Evolutionary conservation across 2,888 invertebrate genomes (phyloP), one percentile per base, ranked within the genome.

Genomic region (Merodon equestris): DNA sequence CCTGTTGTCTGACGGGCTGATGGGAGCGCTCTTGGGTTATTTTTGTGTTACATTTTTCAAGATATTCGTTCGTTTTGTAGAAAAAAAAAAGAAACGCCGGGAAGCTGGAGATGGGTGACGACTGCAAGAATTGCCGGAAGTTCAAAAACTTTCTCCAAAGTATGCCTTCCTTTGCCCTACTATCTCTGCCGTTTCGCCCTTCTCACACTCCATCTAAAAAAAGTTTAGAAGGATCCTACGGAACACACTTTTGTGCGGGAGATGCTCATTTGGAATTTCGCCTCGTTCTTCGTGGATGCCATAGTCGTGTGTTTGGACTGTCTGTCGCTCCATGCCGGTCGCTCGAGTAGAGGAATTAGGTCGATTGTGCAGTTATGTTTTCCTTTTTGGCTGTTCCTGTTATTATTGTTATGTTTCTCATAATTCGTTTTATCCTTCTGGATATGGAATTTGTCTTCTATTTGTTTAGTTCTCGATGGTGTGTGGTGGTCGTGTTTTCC

Each of bases 91-190:
- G 27, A 2, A 27, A 9, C n/a, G 40, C 40, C 5, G n/a, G 27
- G 7, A 27, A 27, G 13, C 15, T 9, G 12, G 19, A n/a, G 47
- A 45, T 42, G 36, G 18, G 4, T 47, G 57, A 38, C 44, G 54
- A 64, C 53, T 74, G 58, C 68, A 73, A 64, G 63, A 79, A 79
- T 45, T 79, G 74, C 68, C 79, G 79, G 79, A 79, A 79, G 79
- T 79, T 74, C 74, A 60, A 74, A 79, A 79, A 74, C 19, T 74
- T 74, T 79, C 34, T 19, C 48, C 54, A n/a, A 64, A 79, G 79
- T 74, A 60, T 74, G 56, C 72, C 58, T 58, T 53, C 47, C 9
- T 34, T 3, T 50, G 12, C 40, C 10, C 15, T 38, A 45, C 40
- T 51, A 27, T 7, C 45, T 14, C 48, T 19, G 38, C 14, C 27